phyloP scores from a whole-genome alignment of 2,888 invertebrate genomes.

The Eretmocerus hayati region DNA sequence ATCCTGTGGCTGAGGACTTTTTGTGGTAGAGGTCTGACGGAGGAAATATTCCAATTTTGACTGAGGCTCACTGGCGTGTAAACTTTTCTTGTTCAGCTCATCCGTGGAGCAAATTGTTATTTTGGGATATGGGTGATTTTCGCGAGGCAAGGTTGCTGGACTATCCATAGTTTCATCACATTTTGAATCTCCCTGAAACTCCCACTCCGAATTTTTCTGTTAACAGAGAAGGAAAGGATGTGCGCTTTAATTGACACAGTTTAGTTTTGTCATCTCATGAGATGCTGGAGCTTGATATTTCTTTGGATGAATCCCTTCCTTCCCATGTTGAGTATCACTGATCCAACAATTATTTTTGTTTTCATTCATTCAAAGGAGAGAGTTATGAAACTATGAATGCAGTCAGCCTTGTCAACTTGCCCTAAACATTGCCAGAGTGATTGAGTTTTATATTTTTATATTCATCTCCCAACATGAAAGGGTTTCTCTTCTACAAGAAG shows the following conservation, averaged over 20 bases:
- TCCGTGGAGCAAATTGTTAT: slow-evolving; percentile 1
- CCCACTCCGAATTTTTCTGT: slow-evolving; percentile 55
- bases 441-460: slow-evolving; percentile 4
- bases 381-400: slow-evolving; percentile 33
- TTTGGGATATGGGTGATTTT: slow-evolving; percentile 26
- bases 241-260: slow-evolving; percentile 42
- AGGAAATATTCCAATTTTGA: background rate
- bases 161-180: slow-evolving; percentile 44
- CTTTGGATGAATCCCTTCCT: slow-evolving; percentile 49
- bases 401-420: background rate
- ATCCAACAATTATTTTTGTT: slow-evolving; percentile 22
- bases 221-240: slow-evolving; percentile 65
- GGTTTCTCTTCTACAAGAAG: too few species aligned
- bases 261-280: slow-evolving; percentile 34
- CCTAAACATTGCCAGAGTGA: slow-evolving; percentile 2
- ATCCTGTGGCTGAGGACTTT: slow-evolving; percentile 16
- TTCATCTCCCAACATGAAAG: too few species aligned
- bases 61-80: too few species aligned
- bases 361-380: slow-evolving; percentile 19
- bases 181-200: slow-evolving; percentile 46
- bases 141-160: slow-evolving; percentile 23
- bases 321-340: slow-evolving; percentile 40
- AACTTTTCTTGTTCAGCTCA: background rate
- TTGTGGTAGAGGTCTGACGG: background rate
- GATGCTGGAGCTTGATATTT: slow-evolving; percentile 18